Conservation (phyloP, 2,888 invertebrate species). For the Drosophila prostipennis region DNA sequence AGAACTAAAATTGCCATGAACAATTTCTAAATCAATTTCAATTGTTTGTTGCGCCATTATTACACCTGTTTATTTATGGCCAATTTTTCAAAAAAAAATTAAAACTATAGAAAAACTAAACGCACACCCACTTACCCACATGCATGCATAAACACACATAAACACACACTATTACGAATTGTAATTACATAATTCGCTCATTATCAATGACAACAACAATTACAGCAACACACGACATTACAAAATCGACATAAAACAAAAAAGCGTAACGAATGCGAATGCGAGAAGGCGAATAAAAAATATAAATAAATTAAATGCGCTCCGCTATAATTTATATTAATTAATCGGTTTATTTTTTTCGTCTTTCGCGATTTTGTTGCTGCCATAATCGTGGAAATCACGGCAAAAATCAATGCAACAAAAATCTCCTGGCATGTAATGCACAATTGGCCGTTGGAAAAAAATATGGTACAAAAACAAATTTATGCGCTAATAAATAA, state of each 20-base stretch:
- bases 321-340: conserved; percentile 73
- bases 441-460: conserved; percentile 23
- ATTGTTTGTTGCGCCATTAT: conserved; percentile 63
- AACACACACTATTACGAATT: conserved; percentile 36
- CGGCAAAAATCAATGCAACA: conserved; percentile 65
- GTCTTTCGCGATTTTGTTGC: conserved; percentile 26
- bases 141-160: not conserved
- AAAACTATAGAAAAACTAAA: conserved; percentile 4
- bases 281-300: conserved; percentile 26
- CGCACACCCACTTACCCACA: not conserved
- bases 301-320: conserved; percentile 47
- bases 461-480: conserved; percentile 38
- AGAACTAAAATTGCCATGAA: conserved; percentile 6
- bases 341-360: conserved; percentile 61
- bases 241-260: conserved; percentile 44
- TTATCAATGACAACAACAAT: conserved; percentile 67
- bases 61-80: conserved; percentile 59
- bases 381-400: conserved; percentile 40
- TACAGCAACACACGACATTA: conserved; percentile 42
- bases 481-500: conserved; percentile 60
- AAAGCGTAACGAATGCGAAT: conserved; percentile 25
- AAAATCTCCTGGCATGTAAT: conserved; percentile 47
- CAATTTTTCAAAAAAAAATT: conserved; percentile 36
- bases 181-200: conserved; percentile 76
- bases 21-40: conserved; percentile 73